These are phyloP conservation scores for Zenarchopterus dispar DNA, from an alignment of 2,797 vertebrate species.

Conservation along the genomic window DNA sequence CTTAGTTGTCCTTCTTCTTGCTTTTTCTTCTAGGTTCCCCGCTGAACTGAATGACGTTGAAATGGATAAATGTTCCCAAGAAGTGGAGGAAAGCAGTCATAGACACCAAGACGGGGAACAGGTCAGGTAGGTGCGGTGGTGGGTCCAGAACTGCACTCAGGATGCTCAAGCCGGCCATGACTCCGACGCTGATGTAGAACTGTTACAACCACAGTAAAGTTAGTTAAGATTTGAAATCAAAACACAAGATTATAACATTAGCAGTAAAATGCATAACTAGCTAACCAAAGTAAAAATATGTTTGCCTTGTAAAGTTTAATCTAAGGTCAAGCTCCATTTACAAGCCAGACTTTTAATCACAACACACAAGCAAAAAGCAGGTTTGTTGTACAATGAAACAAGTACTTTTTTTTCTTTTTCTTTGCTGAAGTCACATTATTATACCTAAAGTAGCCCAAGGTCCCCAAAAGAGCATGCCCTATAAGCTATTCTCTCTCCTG, in stretches of 20 bases:
- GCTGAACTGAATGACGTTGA: constrained; percentile 88
- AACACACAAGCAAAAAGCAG: no score
- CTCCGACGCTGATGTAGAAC: constrained; percentile 85
- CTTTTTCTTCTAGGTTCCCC: constrained; percentile 75
- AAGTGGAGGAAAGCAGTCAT: constrained; percentile 88
- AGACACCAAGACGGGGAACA: constrained; percentile 91
- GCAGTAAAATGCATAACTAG: neutral
- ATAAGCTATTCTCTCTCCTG: neutral
- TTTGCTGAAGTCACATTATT: no score
- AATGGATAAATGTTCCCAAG: constrained; percentile 86
- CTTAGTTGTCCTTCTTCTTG: constrained; percentile 87
- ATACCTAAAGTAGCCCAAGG: no score
- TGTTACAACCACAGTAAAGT: constrained; percentile 62
- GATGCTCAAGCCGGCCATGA: constrained; percentile 86
- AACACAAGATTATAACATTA: neutral
- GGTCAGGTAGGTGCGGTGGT: constrained; percentile 87
- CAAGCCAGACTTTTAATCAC: no score
- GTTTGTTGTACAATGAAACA: no score
- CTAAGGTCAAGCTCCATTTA: no score
- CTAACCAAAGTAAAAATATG: neutral
- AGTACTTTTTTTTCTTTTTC: no score
- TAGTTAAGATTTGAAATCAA: neutral
- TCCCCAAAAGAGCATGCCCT: neutral
- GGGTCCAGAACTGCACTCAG: constrained; percentile 76
- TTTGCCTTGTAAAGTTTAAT: neutral